These are phyloP conservation scores for Harpegnathos saltator DNA, from an alignment of 1,140 invertebrate genomes.

Conservation along the genomic window DNA sequence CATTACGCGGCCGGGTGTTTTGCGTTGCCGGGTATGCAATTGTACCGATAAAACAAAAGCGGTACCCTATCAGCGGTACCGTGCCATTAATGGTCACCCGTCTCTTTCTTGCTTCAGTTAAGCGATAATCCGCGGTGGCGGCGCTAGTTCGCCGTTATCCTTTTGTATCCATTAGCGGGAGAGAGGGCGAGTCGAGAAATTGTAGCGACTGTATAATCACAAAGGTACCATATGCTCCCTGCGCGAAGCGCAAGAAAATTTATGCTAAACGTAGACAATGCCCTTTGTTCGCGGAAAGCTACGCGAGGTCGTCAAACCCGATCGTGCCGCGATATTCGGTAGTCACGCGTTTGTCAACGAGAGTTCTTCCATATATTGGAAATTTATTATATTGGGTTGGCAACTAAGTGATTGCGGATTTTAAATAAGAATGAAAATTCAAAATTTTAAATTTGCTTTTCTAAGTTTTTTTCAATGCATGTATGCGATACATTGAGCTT, in stretches of 20 bases:
- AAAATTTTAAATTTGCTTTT: too few relatives aligned
- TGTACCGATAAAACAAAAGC: constrained; percentile 76
- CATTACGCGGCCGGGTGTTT: constrained; percentile 64
- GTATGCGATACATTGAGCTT: too few relatives aligned
- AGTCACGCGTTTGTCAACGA: constrained; percentile 7
- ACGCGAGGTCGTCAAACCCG: background rate
- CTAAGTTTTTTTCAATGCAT: too few relatives aligned
- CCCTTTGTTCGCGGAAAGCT: constrained; percentile 56
- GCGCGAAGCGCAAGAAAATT: constrained; percentile 49
- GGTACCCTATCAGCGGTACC: constrained; percentile 65
- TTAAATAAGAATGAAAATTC: too few relatives aligned
- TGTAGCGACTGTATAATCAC: constrained; percentile 62
- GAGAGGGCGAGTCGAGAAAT: constrained; percentile 68
- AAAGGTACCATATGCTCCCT: constrained; percentile 61
- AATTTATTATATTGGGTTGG: too few relatives aligned
- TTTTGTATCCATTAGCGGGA: constrained; percentile 70
- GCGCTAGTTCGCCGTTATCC: constrained; percentile 59
- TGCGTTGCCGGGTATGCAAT: constrained; percentile 62
- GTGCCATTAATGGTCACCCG: constrained; percentile 71
- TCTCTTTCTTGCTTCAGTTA: constrained; percentile 72
- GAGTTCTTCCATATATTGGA: background rate
- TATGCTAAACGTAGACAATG: constrained; percentile 62
- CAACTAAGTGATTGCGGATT: too few relatives aligned
- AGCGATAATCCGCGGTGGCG: constrained; percentile 71
- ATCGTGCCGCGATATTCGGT: background rate